phyloP scores from a whole-genome alignment of 2,797 vertebrate genomes.

The Heliangelus exortis region DNA sequence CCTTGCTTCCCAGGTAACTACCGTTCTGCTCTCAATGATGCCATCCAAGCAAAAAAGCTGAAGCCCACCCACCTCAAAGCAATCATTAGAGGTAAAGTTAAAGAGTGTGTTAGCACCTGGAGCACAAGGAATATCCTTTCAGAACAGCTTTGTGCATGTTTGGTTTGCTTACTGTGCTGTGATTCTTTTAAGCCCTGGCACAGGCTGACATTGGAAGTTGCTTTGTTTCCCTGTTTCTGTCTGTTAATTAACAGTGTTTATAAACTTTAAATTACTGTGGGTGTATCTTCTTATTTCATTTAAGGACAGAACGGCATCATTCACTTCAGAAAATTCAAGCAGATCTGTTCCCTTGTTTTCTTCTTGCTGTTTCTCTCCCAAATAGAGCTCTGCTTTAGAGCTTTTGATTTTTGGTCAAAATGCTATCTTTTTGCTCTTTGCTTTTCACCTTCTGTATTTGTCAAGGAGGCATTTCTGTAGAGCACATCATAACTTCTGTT shows the following conservation, averaged over 20 bases:
- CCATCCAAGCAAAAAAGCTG: slow-evolving; percentile 86
- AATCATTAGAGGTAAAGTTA: slow-evolving; percentile 85
- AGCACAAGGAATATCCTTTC: accelerated
- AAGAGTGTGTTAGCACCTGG: accelerated
- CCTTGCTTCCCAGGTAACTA: slow-evolving; percentile 85
- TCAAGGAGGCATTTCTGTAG: background rate
- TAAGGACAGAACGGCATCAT: background rate
- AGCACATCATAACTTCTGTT: background rate
- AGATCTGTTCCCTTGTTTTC: background rate
- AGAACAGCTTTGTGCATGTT: background rate
- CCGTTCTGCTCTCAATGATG: slow-evolving; percentile 91
- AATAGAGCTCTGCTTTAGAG: background rate
- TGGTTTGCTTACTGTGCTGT: background rate
- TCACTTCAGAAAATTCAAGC: background rate
- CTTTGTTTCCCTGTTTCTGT: background rate
- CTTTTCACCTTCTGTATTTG: background rate
- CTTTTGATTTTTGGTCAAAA: background rate
- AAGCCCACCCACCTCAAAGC: slow-evolving; percentile 94
- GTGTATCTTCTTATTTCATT: background rate
- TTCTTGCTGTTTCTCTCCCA: background rate
- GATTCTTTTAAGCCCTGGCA: background rate
- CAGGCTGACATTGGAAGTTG: background rate
- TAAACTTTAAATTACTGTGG: background rate
- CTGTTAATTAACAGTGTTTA: background rate
- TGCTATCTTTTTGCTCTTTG: background rate